Conservation (phyloP, 1,140 invertebrate species). For the Rhopalosiphum padi region DNA sequence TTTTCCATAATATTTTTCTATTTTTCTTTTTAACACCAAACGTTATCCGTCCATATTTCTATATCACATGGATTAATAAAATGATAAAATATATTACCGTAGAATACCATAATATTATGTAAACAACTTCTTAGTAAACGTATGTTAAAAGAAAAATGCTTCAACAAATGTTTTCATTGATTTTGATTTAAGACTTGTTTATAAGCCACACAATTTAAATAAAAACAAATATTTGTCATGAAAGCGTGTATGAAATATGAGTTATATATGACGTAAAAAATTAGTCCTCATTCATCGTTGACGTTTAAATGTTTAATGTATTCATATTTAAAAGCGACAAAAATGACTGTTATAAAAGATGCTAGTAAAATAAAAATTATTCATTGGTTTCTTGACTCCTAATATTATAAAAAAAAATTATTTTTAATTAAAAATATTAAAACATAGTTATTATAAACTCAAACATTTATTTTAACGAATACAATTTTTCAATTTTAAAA, state of each 20-base stretch:
- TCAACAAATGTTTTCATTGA: not conserved
- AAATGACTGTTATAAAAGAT: not conserved
- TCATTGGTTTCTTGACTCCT: not conserved
- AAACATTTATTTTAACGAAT: too few relatives aligned
- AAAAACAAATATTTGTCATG: not conserved
- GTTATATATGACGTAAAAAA: not conserved
- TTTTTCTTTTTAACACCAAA: not conserved
- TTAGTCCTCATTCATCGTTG: not conserved
- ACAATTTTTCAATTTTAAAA: too few relatives aligned
- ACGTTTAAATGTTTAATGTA: not conserved
- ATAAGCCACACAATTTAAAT: not conserved
- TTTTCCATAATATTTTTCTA: not conserved
- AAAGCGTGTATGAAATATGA: not conserved
- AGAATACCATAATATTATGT: not conserved
- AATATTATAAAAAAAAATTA: not conserved
- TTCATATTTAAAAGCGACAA: not conserved
- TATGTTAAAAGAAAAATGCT: not conserved
- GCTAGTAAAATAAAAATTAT: not conserved
- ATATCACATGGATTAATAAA: not conserved
- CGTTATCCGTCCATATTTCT: not conserved
- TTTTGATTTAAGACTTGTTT: not conserved
- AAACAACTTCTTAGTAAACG: not conserved
- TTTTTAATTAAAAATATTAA: not conserved
- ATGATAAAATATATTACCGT: not conserved
- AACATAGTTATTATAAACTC: too few relatives aligned